Evolutionary conservation across 2,888 invertebrate species (phyloP).

Genomic region (Tetranychus piercei): DNA sequence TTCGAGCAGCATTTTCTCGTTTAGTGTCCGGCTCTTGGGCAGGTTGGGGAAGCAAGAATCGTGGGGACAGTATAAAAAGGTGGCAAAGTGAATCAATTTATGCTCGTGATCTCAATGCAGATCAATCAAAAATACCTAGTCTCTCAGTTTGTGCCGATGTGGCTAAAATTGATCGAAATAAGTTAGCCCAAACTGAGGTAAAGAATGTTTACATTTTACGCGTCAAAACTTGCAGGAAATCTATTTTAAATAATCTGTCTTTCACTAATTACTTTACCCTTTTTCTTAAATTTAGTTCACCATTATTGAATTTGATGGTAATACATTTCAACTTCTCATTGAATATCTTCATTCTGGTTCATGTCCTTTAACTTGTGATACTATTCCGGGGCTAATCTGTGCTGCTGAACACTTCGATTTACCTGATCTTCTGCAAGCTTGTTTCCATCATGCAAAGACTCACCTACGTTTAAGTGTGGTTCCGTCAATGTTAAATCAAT

Average conservation of each 20-base stretch:
- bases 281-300: constrained; percentile 47
- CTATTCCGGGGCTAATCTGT: constrained; percentile 76
- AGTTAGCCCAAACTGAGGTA: constrained; percentile 75
- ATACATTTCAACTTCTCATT: constrained; percentile 70
- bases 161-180: constrained; percentile 76
- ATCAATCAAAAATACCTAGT: constrained; percentile 45
- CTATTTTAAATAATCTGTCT: not conserved
- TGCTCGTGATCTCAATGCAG: constrained; percentile 28
- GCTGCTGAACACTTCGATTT: constrained; percentile 86
- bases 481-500: constrained; percentile 74
- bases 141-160: constrained; percentile 77
- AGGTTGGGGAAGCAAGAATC: constrained; percentile 27
- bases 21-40: constrained; percentile 27
- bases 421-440: constrained; percentile 74
- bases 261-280: no score
- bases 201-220: not conserved
- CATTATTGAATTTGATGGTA: constrained; percentile 83
- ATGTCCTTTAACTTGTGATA: constrained; percentile 73
- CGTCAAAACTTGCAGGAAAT: no score
- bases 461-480: constrained; percentile 76
- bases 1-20: constrained; percentile 25
- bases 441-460: constrained; percentile 86
- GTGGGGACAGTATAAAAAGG: constrained; percentile 27
- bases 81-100: constrained; percentile 29
- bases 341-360: constrained; percentile 83